Percentiles rank a stretch among this genome's conserved stretches.
phyloP scores from a whole-genome alignment of 2,888 invertebrate species.

The Rhopalosiphum nymphaeae region DNA sequence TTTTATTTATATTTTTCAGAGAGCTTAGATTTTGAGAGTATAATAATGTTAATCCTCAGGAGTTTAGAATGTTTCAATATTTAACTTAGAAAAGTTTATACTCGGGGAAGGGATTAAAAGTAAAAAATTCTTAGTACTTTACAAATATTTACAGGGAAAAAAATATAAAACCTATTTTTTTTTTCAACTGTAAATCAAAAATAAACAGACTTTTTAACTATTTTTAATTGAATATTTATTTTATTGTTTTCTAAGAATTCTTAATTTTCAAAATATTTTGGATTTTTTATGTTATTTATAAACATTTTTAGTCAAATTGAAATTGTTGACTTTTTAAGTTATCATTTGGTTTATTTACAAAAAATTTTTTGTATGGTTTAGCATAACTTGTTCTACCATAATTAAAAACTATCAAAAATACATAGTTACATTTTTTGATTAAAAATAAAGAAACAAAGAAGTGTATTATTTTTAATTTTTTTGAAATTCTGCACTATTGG shows the following conservation, averaged over 20 bases:
- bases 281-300: not conserved
- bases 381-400: not conserved
- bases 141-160: not conserved
- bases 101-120: not conserved
- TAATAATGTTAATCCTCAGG: not conserved
- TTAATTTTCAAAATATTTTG: not conserved
- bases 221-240: not conserved
- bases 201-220: not conserved
- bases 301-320: not conserved
- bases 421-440: not conserved
- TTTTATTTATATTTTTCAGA: not conserved
- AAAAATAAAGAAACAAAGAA: not conserved
- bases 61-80: not conserved
- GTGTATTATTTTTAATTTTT: not conserved
- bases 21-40: not conserved
- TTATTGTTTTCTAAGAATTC: not conserved
- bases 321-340: not conserved
- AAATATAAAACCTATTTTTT: not conserved
- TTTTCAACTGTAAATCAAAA: not conserved
- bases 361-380: not conserved
- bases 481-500: not conserved
- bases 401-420: not conserved
- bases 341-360: not conserved
- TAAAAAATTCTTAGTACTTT: not conserved
- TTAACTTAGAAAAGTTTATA: not conserved